phyloP scores from a whole-genome alignment of 2,113 vertebrate genomes.

The Laterallus jamaicensis region DNA sequence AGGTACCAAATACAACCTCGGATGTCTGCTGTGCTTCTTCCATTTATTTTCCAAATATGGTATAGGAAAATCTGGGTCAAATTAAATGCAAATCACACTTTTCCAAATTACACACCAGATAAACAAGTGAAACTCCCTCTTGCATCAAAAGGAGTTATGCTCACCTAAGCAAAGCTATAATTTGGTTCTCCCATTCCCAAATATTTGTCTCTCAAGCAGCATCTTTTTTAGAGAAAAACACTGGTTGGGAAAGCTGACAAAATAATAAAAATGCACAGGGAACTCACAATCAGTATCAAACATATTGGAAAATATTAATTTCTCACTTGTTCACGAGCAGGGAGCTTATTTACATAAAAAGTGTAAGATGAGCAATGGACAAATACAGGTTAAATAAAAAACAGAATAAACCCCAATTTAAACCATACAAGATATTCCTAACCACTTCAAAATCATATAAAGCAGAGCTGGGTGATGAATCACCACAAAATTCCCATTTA shows the following conservation, averaged over 20 bases:
- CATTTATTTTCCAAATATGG: not conserved
- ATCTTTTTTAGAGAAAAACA: slow-evolving; percentile 36
- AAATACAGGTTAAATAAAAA: slow-evolving; percentile 50
- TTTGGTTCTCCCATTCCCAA: not conserved
- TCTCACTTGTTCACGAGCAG: slow-evolving; percentile 16
- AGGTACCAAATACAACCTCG: not conserved
- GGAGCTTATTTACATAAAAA: slow-evolving; percentile 55
- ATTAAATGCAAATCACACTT: not conserved
- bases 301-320: slow-evolving; percentile 52
- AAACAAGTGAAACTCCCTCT: not conserved
- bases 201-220: not conserved
- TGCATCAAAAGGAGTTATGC: not conserved
- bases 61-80: not conserved
- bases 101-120: not conserved
- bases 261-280: slow-evolving; percentile 48
- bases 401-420: not conserved
- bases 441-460: slow-evolving; percentile 31
- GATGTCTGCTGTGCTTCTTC: not conserved
- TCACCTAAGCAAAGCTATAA: not conserved
- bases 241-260: slow-evolving; percentile 17
- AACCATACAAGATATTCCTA: not conserved
- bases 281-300: slow-evolving; percentile 24
- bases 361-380: slow-evolving; percentile 46
- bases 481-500: slow-evolving; percentile 13
- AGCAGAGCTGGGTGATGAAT: slow-evolving; percentile 14